Percentiles rank a stretch among this genome's conserved stretches.
Conservation (phyloP, 2,797 vertebrate genomes). For the Ctenopoma multispine region DNA sequence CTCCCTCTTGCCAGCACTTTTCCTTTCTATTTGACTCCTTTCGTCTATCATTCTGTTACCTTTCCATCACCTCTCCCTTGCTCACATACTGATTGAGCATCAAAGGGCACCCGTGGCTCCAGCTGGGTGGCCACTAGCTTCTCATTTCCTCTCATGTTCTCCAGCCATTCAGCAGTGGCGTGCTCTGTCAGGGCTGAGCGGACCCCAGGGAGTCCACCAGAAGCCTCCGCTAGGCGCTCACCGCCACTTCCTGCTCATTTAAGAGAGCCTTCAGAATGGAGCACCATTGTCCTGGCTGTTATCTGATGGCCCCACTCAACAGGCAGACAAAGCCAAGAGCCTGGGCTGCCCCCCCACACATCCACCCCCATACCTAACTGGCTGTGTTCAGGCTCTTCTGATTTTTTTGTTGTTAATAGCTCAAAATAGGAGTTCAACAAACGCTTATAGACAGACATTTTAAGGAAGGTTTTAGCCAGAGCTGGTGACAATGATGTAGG, state of each 20-base stretch:
- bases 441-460: slow-evolving; percentile 36
- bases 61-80: slow-evolving; percentile 63
- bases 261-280: slow-evolving; percentile 84
- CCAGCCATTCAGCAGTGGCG: slow-evolving; percentile 78
- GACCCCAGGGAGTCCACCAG: slow-evolving; percentile 85
- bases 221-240: slow-evolving; percentile 78
- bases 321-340: slow-evolving; percentile 84
- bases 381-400: slow-evolving; percentile 49
- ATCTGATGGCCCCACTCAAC: slow-evolving; percentile 87
- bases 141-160: slow-evolving; percentile 84
- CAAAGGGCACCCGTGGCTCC: slow-evolving; percentile 83
- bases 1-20: background rate
- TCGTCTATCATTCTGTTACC: slow-evolving; percentile 28
- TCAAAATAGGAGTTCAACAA: slow-evolving; percentile 41
- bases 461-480: slow-evolving; percentile 4
- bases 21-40: background rate
- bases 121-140: slow-evolving; percentile 84
- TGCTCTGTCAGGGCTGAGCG: slow-evolving; percentile 83
- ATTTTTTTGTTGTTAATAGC: slow-evolving; percentile 44
- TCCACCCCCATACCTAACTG: slow-evolving; percentile 37
- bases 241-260: slow-evolving; percentile 88
- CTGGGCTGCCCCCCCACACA: slow-evolving; percentile 54
- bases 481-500: slow-evolving; percentile 1
- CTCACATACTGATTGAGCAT: slow-evolving; percentile 68
- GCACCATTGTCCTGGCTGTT: slow-evolving; percentile 87